phyloP scores from a whole-genome alignment of 23 tunicate species.

The Ascidia mentula region DNA sequence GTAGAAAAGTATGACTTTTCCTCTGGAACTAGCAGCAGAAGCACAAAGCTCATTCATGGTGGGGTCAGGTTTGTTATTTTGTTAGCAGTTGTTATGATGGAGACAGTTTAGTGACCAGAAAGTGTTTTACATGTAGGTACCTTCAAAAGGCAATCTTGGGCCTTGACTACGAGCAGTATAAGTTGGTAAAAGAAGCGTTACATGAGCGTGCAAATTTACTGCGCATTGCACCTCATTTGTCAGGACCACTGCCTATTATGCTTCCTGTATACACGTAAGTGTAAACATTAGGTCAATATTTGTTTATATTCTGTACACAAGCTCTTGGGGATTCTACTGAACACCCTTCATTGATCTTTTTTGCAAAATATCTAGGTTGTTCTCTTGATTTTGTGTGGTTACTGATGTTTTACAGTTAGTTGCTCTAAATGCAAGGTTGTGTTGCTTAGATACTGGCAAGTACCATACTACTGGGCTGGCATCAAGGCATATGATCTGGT shows the following conservation, averaged over 20 bases:
- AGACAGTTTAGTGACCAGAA: too few species aligned
- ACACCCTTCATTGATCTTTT: background rate
- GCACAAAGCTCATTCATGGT: conserved; percentile 96
- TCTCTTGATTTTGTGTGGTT: background rate
- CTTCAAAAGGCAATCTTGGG: conserved; percentile 91
- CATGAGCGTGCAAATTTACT: conserved; percentile 87
- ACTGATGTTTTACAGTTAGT: background rate
- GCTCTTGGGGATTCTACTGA: background rate
- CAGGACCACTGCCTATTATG: conserved; percentile 92
- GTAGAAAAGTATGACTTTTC: conserved; percentile 95
- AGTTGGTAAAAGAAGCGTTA: conserved; percentile 83
- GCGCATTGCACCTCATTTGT: conserved; percentile 86
- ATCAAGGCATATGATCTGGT: conserved; percentile 87
- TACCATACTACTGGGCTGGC: conserved; percentile 94
- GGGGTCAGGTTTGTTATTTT: conserved; percentile 90
- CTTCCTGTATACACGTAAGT: conserved; percentile 92
- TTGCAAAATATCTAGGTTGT: too few species aligned
- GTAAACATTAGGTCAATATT: background rate
- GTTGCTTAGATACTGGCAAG: conserved; percentile 72
- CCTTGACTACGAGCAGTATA: conserved; percentile 71
- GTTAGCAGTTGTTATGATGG: too few species aligned
- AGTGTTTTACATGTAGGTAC: conserved; percentile 48
- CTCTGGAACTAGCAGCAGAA: conserved; percentile 95
- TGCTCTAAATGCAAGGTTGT: too few species aligned
- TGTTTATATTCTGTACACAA: background rate